Evolutionary conservation across 2,113 vertebrate genomes (phyloP), one percentile per base, ranked within the genome.

Genomic region (Cettia cetti): DNA sequence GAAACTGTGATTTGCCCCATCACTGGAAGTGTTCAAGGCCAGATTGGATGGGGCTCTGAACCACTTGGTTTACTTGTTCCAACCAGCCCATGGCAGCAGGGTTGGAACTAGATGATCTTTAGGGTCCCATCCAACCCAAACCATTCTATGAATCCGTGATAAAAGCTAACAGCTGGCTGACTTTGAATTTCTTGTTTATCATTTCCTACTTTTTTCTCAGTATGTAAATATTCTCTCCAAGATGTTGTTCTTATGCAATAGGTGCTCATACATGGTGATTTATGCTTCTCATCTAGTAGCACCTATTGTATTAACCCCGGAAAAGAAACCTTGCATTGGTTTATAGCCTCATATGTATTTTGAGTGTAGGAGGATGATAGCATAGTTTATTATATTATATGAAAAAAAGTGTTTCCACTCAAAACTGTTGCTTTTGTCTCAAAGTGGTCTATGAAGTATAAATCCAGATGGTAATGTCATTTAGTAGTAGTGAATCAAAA

Each of bases 261-360:
- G 15, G 8, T 79, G 20, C 28, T 49, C 15, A 26, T 70, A 35
- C 7, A 5, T 17, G 10, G 23, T 64, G 35, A 52, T 72, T 65
- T 86, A 37, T 56, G 30, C 20, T 74, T 31, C 71, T 75, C 18
- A 20, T 56, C 47, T 90, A 50, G 21, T 42, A 87, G 42, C 20
- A 64, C 1, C 23, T 69, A 2, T 60, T 78, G 14, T 47, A 47
- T 76, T 76, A 82, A 56, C 11, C 17, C 45, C 47, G 9, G 50
- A 44, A 66, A 79, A 79, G 37, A n/a, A 86, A n/a, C 19, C 14
- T 44, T 40, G 42, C 39, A 26, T 60, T 90, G 44, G 16, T 53
- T 80, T 74, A 31, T 49, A 57, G 26, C 7, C 31, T 23, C 0
- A 0, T 54, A 54, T 0, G 0, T 78, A 63, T 75, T 91, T 84